Percentiles rank a stretch among this genome's conserved stretches.
phyloP scores from a whole-genome alignment of 2,888 invertebrate genomes.

The Pecten maximus region DNA sequence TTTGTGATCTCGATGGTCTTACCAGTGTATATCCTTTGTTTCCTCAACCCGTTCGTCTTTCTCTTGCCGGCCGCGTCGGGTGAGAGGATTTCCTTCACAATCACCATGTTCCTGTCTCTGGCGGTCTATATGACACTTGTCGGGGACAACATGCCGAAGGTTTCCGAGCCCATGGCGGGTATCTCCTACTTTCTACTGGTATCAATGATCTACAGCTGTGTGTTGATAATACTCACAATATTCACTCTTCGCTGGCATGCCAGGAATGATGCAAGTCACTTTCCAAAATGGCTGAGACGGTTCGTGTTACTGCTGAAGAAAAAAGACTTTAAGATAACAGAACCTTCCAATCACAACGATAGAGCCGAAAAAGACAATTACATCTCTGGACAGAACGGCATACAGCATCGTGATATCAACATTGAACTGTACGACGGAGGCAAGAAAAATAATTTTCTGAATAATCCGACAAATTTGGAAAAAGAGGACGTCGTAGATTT shows the following conservation, averaged over 20 bases:
- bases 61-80: not conserved
- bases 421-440: not conserved
- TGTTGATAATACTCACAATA: not conserved
- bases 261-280: not conserved
- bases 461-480: not conserved
- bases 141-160: not conserved
- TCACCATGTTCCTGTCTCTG: constrained; percentile 2
- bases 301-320: not conserved
- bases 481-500: not conserved
- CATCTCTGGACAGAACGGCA: not conserved
- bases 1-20: not conserved
- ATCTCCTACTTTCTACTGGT: not conserved
- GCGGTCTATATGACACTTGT: not conserved
- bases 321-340: not conserved
- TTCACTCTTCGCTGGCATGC: not conserved
- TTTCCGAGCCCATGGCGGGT: not conserved
- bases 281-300: not conserved
- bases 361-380: not conserved
- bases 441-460: not conserved
- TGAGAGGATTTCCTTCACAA: not conserved
- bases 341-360: not conserved
- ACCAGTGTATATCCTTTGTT: not conserved
- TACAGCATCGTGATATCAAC: not conserved
- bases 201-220: not conserved
- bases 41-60: not conserved